These are phyloP conservation scores for Actenoides hombroni DNA, from an alignment of 2,113 vertebrate genomes.

Conservation along the genomic window DNA sequence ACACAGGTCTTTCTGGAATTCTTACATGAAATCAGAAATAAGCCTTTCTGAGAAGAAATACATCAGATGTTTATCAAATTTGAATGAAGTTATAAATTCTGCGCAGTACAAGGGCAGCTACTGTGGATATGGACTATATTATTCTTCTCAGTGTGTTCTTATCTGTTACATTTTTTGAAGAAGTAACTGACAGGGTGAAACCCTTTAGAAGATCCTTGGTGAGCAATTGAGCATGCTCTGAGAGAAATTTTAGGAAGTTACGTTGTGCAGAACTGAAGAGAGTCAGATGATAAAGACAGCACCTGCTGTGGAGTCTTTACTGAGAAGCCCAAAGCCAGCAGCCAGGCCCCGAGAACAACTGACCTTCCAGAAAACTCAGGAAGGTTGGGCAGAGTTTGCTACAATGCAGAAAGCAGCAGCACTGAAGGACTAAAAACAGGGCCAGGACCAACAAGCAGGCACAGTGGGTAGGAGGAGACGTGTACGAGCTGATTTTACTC, in stretches of 20 bases:
- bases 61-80: background rate
- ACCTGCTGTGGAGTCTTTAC: rapidly evolving
- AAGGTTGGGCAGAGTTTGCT: background rate
- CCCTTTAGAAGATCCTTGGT: background rate
- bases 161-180: background rate
- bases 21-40: background rate
- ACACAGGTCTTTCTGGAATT: background rate
- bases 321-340: background rate
- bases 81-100: background rate
- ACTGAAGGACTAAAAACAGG: background rate
- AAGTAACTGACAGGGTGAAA: background rate
- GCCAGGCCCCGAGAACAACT: background rate
- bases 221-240: background rate
- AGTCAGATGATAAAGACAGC: background rate
- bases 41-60: background rate
- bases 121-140: background rate
- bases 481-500: background rate
- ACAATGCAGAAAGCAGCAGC: background rate
- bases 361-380: background rate
- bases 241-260: background rate
- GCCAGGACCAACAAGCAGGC: background rate
- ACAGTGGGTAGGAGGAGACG: background rate
- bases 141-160: background rate
- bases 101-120: background rate
- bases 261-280: background rate